Base-by-base conservation (phyloP, 2,797 vertebrate species). In the Chloroceryle inda region DNA sequence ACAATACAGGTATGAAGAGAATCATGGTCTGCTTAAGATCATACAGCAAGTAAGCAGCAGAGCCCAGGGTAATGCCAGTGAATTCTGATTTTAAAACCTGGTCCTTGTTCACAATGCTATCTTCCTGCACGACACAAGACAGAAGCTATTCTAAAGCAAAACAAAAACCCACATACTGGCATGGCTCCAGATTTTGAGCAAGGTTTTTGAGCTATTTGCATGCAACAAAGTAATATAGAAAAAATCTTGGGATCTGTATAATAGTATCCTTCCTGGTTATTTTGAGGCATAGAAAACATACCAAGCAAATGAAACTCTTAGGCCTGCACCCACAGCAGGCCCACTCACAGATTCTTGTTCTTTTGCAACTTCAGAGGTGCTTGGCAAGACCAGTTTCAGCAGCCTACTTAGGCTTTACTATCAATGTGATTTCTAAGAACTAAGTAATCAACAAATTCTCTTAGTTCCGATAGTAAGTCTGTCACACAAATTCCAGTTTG, bases 251-350 rank as follows among this genome's bases (percentile, higher is more conserved):
- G 56, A 75, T 95, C 45, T 77, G 37, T 76, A 63, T 81, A 89
- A 89, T 55, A 80, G 58, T 66, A 80, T 84, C 58, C 45, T 92
- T 95, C 69, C 58, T 67, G 91, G 84, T 84, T 83, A 94, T 75
- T 88, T 8, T 81, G 69, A 88, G 83, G 76, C 62, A 69, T 20
- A 78, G 79, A 85, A 95, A 94, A 94, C 69, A 96, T 93, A 83
- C 45, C 95, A 95, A 88, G 58, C 52, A 95, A 95, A 91, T 84
- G 31, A 92, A 88, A 94, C 40, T 80, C 38, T 75, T 29, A 56
- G 40, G 42, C 23, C 24, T 79, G 61, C 81, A 94, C 81, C 81
- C 92, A 89, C 85, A 91, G 67, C 31, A 89, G 73, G 58, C 87
- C 49, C 68, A 77, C 78, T 94, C 71, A 81, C 21, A 88, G 42